Evolutionary conservation across 2,888 invertebrate species (phyloP).

Genomic region (Epinotia ramella): DNA sequence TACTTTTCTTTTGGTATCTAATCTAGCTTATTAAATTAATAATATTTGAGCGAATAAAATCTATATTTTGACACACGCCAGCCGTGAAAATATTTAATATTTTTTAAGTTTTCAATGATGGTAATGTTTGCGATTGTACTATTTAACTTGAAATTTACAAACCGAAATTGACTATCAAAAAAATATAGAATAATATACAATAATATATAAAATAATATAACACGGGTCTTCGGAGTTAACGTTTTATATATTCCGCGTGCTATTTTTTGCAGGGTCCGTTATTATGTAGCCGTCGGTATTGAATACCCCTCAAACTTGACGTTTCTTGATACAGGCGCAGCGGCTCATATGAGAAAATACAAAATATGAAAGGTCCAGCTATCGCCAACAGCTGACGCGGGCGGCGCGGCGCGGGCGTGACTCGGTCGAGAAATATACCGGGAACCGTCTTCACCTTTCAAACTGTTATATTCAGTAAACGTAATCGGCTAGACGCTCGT

Average conservation of each 20-base stretch:
- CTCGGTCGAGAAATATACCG: constrained; percentile 37
- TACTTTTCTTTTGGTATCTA: too few species aligned
- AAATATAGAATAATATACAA: background rate
- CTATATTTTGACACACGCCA: too few species aligned
- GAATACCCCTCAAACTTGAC: constrained; percentile 42
- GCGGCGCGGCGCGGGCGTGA: constrained; percentile 32
- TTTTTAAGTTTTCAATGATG: background rate
- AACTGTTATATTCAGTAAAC: constrained; percentile 43
- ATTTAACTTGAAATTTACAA: background rate
- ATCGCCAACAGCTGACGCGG: constrained; percentile 45
- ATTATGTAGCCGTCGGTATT: constrained; percentile 39
- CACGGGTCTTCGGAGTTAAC: background rate
- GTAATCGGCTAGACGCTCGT: constrained; percentile 37
- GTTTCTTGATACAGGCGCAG: constrained; percentile 43
- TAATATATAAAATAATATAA: background rate
- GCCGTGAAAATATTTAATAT: too few species aligned
- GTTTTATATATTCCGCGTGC: constrained; percentile 21
- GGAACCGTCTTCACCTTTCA: constrained; percentile 40
- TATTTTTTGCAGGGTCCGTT: constrained; percentile 25
- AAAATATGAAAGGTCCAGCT: constrained; percentile 43
- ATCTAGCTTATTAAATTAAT: too few species aligned
- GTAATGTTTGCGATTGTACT: background rate
- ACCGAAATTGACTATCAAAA: background rate
- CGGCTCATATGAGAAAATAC: constrained; percentile 44
- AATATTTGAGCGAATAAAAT: too few species aligned